Percentiles rank a stretch among this genome's conserved stretches.
phyloP scores from a whole-genome alignment of 2,888 invertebrate species.

The Chrysolina americana region DNA sequence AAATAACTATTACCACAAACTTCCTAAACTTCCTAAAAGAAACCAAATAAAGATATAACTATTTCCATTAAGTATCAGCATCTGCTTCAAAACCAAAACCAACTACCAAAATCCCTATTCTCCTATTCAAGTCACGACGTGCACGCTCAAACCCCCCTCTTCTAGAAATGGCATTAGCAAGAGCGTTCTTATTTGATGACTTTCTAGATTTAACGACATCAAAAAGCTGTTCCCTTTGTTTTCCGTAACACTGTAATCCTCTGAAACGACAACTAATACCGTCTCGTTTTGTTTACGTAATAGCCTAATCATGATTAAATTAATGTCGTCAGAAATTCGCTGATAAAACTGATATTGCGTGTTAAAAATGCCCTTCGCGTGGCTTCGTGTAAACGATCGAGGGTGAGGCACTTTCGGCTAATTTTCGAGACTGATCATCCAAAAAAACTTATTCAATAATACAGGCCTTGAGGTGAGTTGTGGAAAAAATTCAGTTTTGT shows the following conservation, averaged over 20 bases:
- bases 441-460: not conserved
- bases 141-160: too few species aligned
- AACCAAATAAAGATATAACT: too few species aligned
- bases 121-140: not conserved
- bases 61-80: too few species aligned
- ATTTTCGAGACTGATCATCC: conserved; percentile 4
- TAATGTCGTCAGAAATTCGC: conserved; percentile 14
- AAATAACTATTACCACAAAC: too few species aligned
- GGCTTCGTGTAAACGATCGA: not conserved
- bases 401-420: conserved; percentile 9
- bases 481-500: too few species aligned
- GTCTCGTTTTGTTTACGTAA: conserved; percentile 23
- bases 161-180: not conserved
- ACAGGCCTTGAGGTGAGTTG: too few species aligned
- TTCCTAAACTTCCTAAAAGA: too few species aligned
- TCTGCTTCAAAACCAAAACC: too few species aligned
- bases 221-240: not conserved
- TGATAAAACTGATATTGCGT: conserved; percentile 32
- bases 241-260: not conserved
- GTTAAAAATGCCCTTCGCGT: conserved; percentile 24
- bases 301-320: conserved; percentile 29
- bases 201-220: not conserved
- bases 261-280: conserved; percentile 10
- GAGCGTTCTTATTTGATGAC: not conserved
- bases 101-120: too few species aligned